Evolutionary conservation across 2,797 vertebrate genomes (phyloP), one percentile per base, ranked within the genome.

Genomic region (Lophius americanus): DNA sequence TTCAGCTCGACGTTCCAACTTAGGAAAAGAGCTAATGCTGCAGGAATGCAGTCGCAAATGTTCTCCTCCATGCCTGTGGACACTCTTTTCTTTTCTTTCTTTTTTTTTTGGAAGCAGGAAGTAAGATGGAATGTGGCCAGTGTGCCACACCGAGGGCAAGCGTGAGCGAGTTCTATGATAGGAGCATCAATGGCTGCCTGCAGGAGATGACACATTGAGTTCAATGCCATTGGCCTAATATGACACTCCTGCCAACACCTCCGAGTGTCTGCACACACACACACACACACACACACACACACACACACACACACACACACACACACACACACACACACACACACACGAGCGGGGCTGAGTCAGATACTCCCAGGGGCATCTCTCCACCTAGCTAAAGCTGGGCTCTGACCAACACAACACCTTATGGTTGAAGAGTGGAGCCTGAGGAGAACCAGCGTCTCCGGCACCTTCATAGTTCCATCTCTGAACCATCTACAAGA

Each of bases 351-450:
- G 53, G 39, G 78, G 73, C 68, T 91, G 89, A 91, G 80, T 88
- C 88, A 90, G 76, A 82, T 54, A 59, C 81, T 86, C 89, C 86
- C 80, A 76, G 78, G 83, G 88, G 83, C 82, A 81, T 81, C 81
- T 90, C 85, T 83, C 67, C 86, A 87, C 88, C 88, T 83, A 85
- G 78, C 84, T 84, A 66, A 84, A 76, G 82, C 85, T 78, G 85
- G 80, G 79, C 85, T 83, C 80, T 84, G 83, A 88, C 84, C 91
- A 88, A 89, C 85, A 87, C 86, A 84, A 85, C 87, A 88, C 87
- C 91, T 91, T 90, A 87, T 87, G 89, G 73, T 84, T 84, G 72
- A 82, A 79, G 81, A 85, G 82, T 76, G 75, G 70, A 81, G 84
- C 84, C 87, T 60, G 82, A 87, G 84, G 84, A 86, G 50, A 82